Evolutionary conservation across 2,888 invertebrate species (phyloP).

Genomic region (Andrena bicolor): DNA sequence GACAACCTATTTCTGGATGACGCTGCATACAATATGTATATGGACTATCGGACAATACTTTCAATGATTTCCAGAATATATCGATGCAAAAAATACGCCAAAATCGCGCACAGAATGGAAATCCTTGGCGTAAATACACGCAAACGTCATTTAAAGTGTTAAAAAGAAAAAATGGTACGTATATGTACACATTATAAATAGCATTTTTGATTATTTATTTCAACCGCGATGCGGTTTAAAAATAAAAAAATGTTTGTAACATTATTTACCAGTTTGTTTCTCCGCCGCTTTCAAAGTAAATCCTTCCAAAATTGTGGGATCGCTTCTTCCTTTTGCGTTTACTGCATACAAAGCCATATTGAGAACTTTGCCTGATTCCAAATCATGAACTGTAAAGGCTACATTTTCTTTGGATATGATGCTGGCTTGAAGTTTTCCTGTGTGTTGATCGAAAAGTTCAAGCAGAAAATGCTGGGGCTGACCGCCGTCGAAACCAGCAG

Average conservation of each 20-base stretch:
- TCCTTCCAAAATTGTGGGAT: constrained; percentile 89
- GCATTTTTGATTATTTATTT: neutral
- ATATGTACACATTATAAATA: neutral
- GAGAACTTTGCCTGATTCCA: constrained; percentile 92
- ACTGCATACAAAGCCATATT: constrained; percentile 93
- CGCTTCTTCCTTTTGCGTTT: constrained; percentile 94
- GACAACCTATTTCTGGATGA: too few relatives aligned
- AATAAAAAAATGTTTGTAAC: constrained; percentile 44
- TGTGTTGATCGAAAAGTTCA: constrained; percentile 90
- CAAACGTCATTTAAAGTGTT: too few relatives aligned
- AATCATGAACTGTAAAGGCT: constrained; percentile 90
- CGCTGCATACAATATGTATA: too few relatives aligned
- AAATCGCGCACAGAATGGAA: too few relatives aligned
- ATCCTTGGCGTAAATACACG: too few relatives aligned
- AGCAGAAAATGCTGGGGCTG: constrained; percentile 90
- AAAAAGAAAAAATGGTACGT: too few relatives aligned
- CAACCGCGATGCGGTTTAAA: neutral
- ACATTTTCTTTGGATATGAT: constrained; percentile 89
- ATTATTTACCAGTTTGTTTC: constrained; percentile 90
- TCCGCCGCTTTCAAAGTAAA: constrained; percentile 91
- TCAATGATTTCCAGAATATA: too few relatives aligned
- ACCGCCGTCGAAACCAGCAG: constrained; percentile 92
- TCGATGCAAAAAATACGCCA: too few relatives aligned
- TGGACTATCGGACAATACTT: too few relatives aligned
- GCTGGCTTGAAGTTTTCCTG: constrained; percentile 88